Conservation (phyloP, 1,140 invertebrate species). For the Drosophila albomicans region DNA sequence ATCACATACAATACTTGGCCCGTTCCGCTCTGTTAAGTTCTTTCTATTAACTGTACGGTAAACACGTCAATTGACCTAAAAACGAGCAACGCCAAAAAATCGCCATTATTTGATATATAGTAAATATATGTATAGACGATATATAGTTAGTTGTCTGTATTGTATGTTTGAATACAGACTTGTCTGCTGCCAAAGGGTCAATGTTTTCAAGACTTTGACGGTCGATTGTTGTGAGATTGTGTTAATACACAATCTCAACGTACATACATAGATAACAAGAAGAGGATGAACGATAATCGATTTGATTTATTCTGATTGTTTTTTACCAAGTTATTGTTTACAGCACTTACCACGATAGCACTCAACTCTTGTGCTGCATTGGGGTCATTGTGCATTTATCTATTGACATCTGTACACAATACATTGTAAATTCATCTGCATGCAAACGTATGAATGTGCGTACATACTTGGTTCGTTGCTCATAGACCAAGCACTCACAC, state of each 20-base stretch:
- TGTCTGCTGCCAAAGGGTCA: slow-evolving; percentile 64
- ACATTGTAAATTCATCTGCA: neutral
- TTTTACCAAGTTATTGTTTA: slow-evolving; percentile 8
- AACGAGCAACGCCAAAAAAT: slow-evolving; percentile 56
- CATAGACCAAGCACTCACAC: slow-evolving; percentile 12
- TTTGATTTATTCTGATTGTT: slow-evolving; percentile 9
- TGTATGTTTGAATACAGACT: slow-evolving; percentile 13
- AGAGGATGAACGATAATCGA: neutral
- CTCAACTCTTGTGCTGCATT: slow-evolving; percentile 23
- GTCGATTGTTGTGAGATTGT: slow-evolving; percentile 28
- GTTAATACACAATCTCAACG: slow-evolving; percentile 1
- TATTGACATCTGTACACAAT: slow-evolving; percentile 43
- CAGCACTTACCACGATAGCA: slow-evolving; percentile 14
- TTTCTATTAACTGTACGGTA: slow-evolving; percentile 43
- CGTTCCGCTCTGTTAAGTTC: slow-evolving; percentile 41
- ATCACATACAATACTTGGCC: slow-evolving; percentile 13
- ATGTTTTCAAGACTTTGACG: slow-evolving; percentile 62
- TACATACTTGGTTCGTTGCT: slow-evolving; percentile 29
- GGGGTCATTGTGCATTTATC: slow-evolving; percentile 54
- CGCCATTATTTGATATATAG: slow-evolving; percentile 16
- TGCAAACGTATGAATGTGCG: slow-evolving; percentile 8
- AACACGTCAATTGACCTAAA: slow-evolving; percentile 74
- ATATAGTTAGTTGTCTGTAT: too few relatives aligned
- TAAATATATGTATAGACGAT: neutral
- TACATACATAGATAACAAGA: slow-evolving; percentile 11